Base-by-base conservation (phyloP, 1,140 invertebrate genomes). In the Aphelinus atriplicis region DNA sequence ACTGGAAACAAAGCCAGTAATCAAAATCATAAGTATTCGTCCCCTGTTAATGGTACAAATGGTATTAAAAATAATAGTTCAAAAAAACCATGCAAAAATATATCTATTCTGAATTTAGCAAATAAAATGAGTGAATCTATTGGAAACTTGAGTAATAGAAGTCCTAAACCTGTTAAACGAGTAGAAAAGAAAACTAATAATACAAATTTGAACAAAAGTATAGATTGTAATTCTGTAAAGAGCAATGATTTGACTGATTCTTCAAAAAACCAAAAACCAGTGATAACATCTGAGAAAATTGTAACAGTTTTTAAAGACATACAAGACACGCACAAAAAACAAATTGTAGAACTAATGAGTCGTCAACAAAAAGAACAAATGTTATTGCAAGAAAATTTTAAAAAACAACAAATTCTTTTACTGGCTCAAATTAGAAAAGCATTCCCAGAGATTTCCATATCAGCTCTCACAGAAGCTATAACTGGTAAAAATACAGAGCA, bases 281-380 rank as follows among this genome's bases (percentile, higher is more conserved):
- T 73, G 3, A 71, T 81, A 48, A 83, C 84, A 0, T 83, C 86
- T 5, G 84, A 87, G 5, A 87, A 86, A 78, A 80, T 89, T 46
- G 57, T 88, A 60, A 75, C 77, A n/a, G 80, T 88, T 48, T 87
- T 89, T 56, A 84, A 88, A 69, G 90, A 91, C 79, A 89, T 92
- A 76, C 89, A 92, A 79, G 89, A 90, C 61, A 87, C 90, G 71
- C 91, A 92, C 76, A 86, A 90, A n/a, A 85, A 86, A 48, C 89
- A 91, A 81, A 90, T 92, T 89, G 82, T 84, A 0, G 89, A 87
- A 55, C 78, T 92, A 61, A 83, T 91, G 3, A 87, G 89, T 65
- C 89, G 90, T 55, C 91, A 92, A 78, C 89, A 89, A 70, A 87
- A 85, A 7, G 91, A 92, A 78, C 90, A 91, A 77, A 79, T 87